Conservation (phyloP, 2,888 invertebrate genomes). For the Hanleya hanleyi region DNA sequence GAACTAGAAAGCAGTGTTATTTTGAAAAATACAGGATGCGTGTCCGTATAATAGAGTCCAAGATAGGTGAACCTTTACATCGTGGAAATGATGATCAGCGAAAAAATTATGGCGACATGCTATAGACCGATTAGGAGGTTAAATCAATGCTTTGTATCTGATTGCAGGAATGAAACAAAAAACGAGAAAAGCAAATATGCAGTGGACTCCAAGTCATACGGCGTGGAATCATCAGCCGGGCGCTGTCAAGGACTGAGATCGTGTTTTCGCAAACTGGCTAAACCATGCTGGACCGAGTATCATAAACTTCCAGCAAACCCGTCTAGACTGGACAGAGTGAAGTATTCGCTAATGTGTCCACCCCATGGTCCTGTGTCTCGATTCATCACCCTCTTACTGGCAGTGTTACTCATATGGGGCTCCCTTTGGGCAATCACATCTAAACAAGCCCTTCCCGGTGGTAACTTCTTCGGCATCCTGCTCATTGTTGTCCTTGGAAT, state of each 20-base stretch:
- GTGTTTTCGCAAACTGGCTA: conserved; percentile 9
- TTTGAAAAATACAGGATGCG: no score
- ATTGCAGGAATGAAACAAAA: no score
- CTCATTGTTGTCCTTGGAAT: conserved; percentile 30
- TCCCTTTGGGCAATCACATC: conserved; percentile 32
- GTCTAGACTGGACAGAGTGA: conserved; percentile 21
- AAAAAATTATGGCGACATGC: no score
- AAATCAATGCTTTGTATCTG: no score
- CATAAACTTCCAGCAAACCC: conserved; percentile 45
- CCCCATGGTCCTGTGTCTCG: conserved; percentile 71
- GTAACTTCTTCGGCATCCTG: conserved; percentile 42
- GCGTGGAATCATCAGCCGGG: not conserved
- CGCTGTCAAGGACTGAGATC: not conserved
- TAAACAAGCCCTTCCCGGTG: conserved; percentile 40
- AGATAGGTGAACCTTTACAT: no score
- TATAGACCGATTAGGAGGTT: no score
- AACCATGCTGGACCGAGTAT: conserved; percentile 52
- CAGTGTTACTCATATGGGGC: conserved; percentile 29
- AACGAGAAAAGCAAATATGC: no score
- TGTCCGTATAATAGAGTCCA: no score
- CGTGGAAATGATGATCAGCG: no score
- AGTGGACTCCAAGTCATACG: no score
- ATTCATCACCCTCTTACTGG: conserved; percentile 21
- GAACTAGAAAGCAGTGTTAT: no score
- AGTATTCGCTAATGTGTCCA: conserved; percentile 35